Conservation (phyloP, 2,797 vertebrate genomes). For the Carcharodon carcharias region DNA sequence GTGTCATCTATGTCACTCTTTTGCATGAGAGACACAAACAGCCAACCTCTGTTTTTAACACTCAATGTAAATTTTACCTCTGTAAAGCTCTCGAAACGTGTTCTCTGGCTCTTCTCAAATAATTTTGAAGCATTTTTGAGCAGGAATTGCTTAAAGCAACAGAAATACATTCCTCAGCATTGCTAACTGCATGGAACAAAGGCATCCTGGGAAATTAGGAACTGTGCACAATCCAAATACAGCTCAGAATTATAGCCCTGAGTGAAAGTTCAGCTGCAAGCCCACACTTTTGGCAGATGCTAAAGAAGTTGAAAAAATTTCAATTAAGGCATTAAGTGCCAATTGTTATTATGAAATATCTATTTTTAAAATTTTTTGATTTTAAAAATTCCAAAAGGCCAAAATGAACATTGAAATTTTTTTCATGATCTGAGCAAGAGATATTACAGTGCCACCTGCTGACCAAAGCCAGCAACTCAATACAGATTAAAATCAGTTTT, state of each 20-base stretch:
- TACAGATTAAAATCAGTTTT: not conserved
- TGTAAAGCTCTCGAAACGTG: not conserved
- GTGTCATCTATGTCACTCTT: not conserved
- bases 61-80: not conserved
- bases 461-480: not conserved
- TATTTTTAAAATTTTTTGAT: not conserved
- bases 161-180: not conserved
- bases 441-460: constrained; percentile 5
- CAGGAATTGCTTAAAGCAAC: not conserved
- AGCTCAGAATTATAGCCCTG: not conserved
- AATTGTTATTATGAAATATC: not conserved
- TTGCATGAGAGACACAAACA: not conserved
- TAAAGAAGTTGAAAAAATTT: not conserved
- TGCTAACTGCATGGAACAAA: not conserved
- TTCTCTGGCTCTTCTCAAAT: not conserved
- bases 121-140: not conserved
- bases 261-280: not conserved
- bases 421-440: not conserved
- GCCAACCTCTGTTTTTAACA: not conserved
- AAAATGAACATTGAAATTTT: not conserved
- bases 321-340: not conserved
- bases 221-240: not conserved
- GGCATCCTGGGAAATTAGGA: not conserved
- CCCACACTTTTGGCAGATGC: not conserved
- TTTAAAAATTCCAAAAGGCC: not conserved